Base-by-base conservation (phyloP, 2,797 vertebrate genomes). In the Periophthalmus magnuspinnatus region DNA sequence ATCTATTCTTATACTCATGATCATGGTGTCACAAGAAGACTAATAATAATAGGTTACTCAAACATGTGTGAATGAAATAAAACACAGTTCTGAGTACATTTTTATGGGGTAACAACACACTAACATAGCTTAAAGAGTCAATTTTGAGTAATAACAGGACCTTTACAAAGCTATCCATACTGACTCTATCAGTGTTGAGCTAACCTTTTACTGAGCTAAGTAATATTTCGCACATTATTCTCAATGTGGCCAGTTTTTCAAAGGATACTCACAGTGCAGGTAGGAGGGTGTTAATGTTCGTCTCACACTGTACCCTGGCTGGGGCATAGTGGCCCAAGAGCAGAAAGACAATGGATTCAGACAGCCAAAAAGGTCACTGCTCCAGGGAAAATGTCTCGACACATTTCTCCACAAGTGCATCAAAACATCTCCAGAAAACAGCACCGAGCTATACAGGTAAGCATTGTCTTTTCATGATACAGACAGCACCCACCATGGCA, bases 301-400 rank as follows among this genome's bases (percentile, higher is more conserved):
- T 67, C 77, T 78, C 11, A 1, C 64, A n/a, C 67, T 77, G 65
- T 72, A 70, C 65, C 69, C 45, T 58, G n/a, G 67, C 48, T 58
- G 38, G 68, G 34, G 70, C 22, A 2, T 19, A 75, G 59, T 68
- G 75, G 65, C 52, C 68, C 54, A 65, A 76, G 76, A 78, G 34
- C 55, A 65, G 65, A 33, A 67, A 63, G 5, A 6, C 77, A 72
- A 65, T 72, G 71, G 80, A 71, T 66, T 55, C 38, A 61, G 74
- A 75, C 67, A 81, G 81, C 78, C 80, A 68, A 48, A 64, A 64
- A 65, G 72, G 59, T 75, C 66, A 34, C 68, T 55, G 77, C 83
- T 79, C 61, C 17, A 9, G 65, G 61, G 60, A 68, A 52, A 52
- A 60, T 17, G 45, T 54, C 33, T 73, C 57, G 76, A 52, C 59